Conservation (phyloP, 2,888 invertebrate species). For the Steinernema hermaphroditum region DNA sequence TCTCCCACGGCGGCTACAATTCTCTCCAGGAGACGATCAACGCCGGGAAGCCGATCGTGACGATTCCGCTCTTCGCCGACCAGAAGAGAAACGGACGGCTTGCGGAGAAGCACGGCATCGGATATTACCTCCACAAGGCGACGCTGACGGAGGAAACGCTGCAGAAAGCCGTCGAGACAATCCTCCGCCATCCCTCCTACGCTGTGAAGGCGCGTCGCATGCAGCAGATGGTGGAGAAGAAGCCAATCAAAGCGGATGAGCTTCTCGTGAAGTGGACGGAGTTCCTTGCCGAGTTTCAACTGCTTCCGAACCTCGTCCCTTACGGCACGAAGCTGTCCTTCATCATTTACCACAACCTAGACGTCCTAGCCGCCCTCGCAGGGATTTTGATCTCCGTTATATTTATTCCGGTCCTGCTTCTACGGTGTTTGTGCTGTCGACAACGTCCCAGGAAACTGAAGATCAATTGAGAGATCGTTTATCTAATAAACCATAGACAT, state of each 20-base stretch:
- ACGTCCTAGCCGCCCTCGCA: neutral
- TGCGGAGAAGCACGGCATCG: slow-evolving; percentile 29
- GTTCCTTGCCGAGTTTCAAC: slow-evolving; percentile 17
- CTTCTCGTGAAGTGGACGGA: slow-evolving; percentile 18
- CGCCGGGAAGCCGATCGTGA: slow-evolving; percentile 64
- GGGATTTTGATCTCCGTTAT: neutral
- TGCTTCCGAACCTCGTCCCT: slow-evolving; percentile 19
- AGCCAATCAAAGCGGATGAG: neutral
- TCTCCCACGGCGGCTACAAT: slow-evolving; percentile 77
- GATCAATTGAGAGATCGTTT: neutral
- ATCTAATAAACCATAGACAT: too few relatives aligned
- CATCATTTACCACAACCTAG: neutral
- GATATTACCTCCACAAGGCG: neutral
- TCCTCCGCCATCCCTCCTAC: slow-evolving; percentile 23
- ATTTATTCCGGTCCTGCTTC: neutral
- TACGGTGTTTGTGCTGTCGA: neutral
- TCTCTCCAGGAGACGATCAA: slow-evolving; percentile 74
- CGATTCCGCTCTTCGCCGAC: slow-evolving; percentile 28
- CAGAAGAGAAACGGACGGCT: slow-evolving; percentile 17
- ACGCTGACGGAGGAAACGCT: neutral
- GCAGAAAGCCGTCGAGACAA: neutral
- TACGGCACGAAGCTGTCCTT: neutral
- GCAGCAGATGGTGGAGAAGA: slow-evolving; percentile 19
- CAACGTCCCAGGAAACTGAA: neutral
- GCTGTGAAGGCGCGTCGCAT: neutral